A percentile compares a stretch with the other conserved stretches of the same genome.
Conservation (phyloP, 2,888 invertebrate genomes). For the Sepiola atlantica region DNA sequence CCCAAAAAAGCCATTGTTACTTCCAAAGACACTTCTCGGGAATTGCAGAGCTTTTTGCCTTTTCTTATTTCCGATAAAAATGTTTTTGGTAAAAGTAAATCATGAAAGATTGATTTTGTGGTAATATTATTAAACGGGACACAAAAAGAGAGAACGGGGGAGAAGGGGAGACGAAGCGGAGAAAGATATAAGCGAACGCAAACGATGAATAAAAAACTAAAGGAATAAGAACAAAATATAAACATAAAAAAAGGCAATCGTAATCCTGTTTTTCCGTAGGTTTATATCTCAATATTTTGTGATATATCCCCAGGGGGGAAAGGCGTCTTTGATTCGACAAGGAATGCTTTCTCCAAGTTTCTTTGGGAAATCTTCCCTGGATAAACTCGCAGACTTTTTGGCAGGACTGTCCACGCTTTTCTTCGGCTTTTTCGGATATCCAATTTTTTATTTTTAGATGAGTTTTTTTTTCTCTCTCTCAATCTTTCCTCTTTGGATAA, state of each 20-base stretch:
- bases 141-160: neutral
- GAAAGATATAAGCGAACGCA: neutral
- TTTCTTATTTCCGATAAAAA: neutral
- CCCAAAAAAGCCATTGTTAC: neutral
- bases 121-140: conserved; percentile 4
- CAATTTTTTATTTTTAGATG: neutral
- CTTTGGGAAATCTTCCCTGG: neutral
- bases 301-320: neutral
- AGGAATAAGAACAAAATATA: neutral
- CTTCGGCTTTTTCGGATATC: neutral
- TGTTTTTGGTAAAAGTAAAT: neutral
- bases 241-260: neutral
- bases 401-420: neutral
- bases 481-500: neutral
- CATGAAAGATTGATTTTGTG: neutral
- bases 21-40: neutral
- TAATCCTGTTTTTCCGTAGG: conserved; percentile 6
- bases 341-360: conserved; percentile 22
- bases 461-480: neutral
- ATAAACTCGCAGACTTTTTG: conserved; percentile 12
- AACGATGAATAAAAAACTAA: neutral
- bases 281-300: conserved; percentile 3
- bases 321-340: conserved; percentile 21
- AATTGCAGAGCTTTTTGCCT: neutral
- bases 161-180: neutral